Evolutionary conservation across 30 jellyfish, hydroid and myxozoan genomes (phyloP).

Genomic region (Catostylus mosaicus): DNA sequence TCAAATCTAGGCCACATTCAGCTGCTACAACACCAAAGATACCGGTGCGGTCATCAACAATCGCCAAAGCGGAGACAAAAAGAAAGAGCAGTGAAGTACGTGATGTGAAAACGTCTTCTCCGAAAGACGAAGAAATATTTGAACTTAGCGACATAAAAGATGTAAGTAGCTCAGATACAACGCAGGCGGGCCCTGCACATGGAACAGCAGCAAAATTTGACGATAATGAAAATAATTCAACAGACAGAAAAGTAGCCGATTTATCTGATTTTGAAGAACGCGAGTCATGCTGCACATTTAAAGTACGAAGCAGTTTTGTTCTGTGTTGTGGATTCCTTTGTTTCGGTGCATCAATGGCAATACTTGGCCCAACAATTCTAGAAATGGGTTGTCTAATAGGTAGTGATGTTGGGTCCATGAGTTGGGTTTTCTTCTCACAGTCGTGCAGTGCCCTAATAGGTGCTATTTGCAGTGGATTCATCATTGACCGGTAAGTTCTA

Average conservation of each 20-base stretch:
- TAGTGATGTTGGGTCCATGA: slow-evolving; percentile 96
- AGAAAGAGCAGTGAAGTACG: background rate
- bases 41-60: slow-evolving; percentile 64
- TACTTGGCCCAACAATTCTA: slow-evolving; percentile 96
- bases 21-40: slow-evolving; percentile 87
- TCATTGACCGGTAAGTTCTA: slow-evolving; percentile 77
- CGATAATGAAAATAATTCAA: background rate
- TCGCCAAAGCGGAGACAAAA: slow-evolving; percentile 10
- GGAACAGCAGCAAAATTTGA: background rate
- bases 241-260: background rate
- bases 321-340: slow-evolving; percentile 98
- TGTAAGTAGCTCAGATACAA: background rate
- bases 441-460: slow-evolving; percentile 97
- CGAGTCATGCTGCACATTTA: slow-evolving; percentile 86
- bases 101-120: background rate
- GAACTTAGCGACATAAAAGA: background rate
- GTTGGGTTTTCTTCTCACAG: slow-evolving; percentile 99
- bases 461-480: slow-evolving; percentile 97
- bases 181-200: slow-evolving; percentile 27
- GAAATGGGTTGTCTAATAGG: slow-evolving; percentile 98
- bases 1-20: slow-evolving; percentile 66
- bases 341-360: slow-evolving; percentile 99
- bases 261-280: slow-evolving; percentile 62
- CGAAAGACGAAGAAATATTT: background rate
- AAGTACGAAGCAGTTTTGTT: slow-evolving; percentile 88